Base-by-base conservation (phyloP, 2,113 vertebrate species). In the Andinoacara biseriatus region DNA sequence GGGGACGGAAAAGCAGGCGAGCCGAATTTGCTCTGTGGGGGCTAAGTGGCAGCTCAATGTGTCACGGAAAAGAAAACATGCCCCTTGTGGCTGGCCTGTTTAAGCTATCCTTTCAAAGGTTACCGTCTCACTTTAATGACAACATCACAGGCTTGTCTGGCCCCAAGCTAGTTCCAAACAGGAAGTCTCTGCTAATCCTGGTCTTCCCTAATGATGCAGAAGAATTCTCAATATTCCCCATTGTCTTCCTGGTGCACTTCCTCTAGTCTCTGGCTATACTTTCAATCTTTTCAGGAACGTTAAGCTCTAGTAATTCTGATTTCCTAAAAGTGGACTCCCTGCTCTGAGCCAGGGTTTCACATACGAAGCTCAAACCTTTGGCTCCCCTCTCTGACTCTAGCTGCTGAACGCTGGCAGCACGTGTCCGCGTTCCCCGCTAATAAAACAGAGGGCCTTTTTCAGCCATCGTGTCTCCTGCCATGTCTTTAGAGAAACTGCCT, bases 51-150 rank as follows among this genome's bases (percentile, higher is more conserved):
- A 94, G 92, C 91, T 92, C 80, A 18, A 93, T 29, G 93, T 92
- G 94, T 95, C 78, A 89, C 35, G 67, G 87, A 92, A 94, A 91
- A 91, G 87, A 92, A 93, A 93, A 86, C 92, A 94, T 93, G 74
- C 76, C 85, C 84, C 83, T 86, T 9, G 77, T 69, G 74, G 86
- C 80, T 46, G 75, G 84, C 89, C 89, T 92, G 89, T 77, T 91
- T 74, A 84, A 87, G 80, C 76, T 89, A 90, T 77, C 80, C 87
- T 90, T 89, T 91, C 59, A 92, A 91, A 89, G 81, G 85, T 90
- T 85, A 88, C 52, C 75, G 57, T 78, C 81, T 72, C 56, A 31
- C 81, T 94, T 93, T 91, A 90, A 91, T 89, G 82, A 88, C 89
- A 49, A 93, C 89, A 89, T 93, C 90, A 92, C 89, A 91, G 85